Evolutionary conservation across 2,797 vertebrate species (phyloP).

Genomic region (Fistularia commersonii): DNA sequence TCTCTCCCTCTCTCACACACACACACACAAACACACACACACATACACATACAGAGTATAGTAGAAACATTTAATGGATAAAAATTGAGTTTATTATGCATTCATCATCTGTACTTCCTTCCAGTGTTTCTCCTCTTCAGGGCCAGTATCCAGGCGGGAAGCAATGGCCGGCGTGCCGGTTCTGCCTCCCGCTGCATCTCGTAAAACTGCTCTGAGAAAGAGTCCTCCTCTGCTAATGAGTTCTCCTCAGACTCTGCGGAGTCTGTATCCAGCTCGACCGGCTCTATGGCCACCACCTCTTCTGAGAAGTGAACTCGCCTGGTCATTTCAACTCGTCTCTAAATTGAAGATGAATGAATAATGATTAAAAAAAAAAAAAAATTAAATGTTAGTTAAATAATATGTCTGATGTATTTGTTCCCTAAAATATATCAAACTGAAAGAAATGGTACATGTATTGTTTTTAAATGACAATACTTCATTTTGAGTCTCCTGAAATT

Average conservation of each 20-base stretch:
- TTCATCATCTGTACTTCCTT: constrained; percentile 49
- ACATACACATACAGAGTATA: not conserved
- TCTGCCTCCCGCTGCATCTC: constrained; percentile 22
- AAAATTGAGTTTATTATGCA: constrained; percentile 1
- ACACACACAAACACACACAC: too few species aligned
- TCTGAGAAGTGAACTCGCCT: constrained; percentile 69
- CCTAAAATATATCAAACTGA: not conserved
- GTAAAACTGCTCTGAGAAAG: constrained; percentile 35
- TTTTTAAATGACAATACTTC: too few species aligned
- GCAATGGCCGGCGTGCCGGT: constrained; percentile 26
- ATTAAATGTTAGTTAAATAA: not conserved
- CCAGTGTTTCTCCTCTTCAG: constrained; percentile 62
- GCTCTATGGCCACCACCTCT: constrained; percentile 48
- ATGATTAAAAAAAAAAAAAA: not conserved
- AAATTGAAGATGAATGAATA: constrained; percentile 3
- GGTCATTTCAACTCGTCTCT: constrained; percentile 72
- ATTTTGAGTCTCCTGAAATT: too few species aligned
- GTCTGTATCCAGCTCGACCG: constrained; percentile 27
- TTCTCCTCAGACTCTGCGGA: constrained; percentile 42
- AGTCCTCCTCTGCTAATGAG: constrained; percentile 46
- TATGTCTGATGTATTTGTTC: too few species aligned
- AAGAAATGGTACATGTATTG: too few species aligned
- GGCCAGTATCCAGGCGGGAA: constrained; percentile 70
- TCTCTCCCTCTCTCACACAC: too few species aligned
- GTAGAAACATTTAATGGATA: not conserved